Conservation (phyloP, 2,797 vertebrate species). For the Ctenopoma multispine region DNA sequence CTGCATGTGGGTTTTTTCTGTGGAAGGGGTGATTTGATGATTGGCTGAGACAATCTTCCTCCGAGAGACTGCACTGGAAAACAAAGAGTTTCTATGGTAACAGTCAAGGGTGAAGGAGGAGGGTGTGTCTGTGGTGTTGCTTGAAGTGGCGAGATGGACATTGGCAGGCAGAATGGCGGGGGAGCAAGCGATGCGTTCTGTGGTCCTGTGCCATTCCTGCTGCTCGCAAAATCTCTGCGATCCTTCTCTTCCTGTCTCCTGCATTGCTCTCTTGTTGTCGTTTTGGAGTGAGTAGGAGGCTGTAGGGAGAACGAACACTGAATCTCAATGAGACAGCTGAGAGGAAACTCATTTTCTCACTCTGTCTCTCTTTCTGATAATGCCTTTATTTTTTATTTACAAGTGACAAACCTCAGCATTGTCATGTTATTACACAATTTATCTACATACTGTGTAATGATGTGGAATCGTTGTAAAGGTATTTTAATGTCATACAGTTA, state of each 20-base stretch:
- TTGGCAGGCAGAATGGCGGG: slow-evolving; percentile 60
- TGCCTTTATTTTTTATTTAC: slow-evolving; percentile 61
- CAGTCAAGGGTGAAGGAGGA: slow-evolving; percentile 76
- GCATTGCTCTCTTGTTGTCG: slow-evolving; percentile 64
- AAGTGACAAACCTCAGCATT: slow-evolving; percentile 26
- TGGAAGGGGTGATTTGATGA: slow-evolving; percentile 48
- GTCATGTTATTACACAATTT: slow-evolving; percentile 48
- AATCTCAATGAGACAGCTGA: slow-evolving; percentile 82
- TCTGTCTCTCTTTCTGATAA: slow-evolving; percentile 51
- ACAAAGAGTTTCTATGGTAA: slow-evolving; percentile 81
- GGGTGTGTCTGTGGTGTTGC: slow-evolving; percentile 68
- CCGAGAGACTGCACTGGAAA: slow-evolving; percentile 61
- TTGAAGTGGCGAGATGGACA: slow-evolving; percentile 67
- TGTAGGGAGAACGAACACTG: slow-evolving; percentile 75
- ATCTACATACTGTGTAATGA: slow-evolving; percentile 53
- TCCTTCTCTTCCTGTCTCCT: slow-evolving; percentile 62
- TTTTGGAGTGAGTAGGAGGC: slow-evolving; percentile 76
- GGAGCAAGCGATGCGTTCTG: slow-evolving; percentile 44
- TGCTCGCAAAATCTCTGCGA: slow-evolving; percentile 56
- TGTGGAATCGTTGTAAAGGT: slow-evolving; percentile 28
- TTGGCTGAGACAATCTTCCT: slow-evolving; percentile 55
- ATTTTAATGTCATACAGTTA: slow-evolving; percentile 29
- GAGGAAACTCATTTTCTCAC: slow-evolving; percentile 67
- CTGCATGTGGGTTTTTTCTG: slow-evolving; percentile 45
- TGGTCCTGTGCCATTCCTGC: slow-evolving; percentile 63